Conservation (phyloP, 2,888 invertebrate species). For the Amphipoea oculea region DNA sequence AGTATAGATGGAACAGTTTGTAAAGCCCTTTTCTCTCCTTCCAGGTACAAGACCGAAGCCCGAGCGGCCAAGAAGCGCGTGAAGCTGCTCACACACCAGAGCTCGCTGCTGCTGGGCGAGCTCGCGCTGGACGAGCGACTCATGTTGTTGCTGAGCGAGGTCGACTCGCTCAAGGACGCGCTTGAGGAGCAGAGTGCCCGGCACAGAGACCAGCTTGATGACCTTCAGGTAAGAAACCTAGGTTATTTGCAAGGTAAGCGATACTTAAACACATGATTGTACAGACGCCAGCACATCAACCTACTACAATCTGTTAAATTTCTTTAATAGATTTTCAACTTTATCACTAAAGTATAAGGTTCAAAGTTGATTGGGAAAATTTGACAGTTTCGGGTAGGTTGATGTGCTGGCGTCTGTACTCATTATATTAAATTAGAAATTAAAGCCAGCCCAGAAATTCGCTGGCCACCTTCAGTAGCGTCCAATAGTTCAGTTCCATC, state of each 20-base stretch:
- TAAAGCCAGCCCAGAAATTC: neutral
- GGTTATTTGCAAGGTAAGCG: neutral
- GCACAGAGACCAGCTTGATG: slow-evolving; percentile 90
- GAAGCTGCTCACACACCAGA: slow-evolving; percentile 92
- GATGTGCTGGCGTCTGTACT: no score
- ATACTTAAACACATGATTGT: no score
- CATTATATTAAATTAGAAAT: no score
- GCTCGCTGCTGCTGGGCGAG: slow-evolving; percentile 92
- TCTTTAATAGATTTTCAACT: no score
- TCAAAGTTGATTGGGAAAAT: no score
- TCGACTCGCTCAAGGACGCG: slow-evolving; percentile 91
- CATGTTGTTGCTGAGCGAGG: slow-evolving; percentile 90
- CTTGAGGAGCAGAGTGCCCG: slow-evolving; percentile 91
- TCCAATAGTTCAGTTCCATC: neutral
- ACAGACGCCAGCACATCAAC: no score
- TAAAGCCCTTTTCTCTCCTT: neutral
- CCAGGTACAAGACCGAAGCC: slow-evolving; percentile 89
- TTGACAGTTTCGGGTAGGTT: no score
- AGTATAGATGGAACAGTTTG: neutral
- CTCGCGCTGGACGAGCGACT: slow-evolving; percentile 90
- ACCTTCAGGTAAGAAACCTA: slow-evolving; percentile 83
- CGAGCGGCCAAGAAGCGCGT: slow-evolving; percentile 91
- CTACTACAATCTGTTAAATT: no score
- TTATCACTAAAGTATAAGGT: no score
- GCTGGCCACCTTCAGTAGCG: neutral